Evolutionary conservation across 2,113 vertebrate species (phyloP).

Genomic region (Gavia stellata): DNA sequence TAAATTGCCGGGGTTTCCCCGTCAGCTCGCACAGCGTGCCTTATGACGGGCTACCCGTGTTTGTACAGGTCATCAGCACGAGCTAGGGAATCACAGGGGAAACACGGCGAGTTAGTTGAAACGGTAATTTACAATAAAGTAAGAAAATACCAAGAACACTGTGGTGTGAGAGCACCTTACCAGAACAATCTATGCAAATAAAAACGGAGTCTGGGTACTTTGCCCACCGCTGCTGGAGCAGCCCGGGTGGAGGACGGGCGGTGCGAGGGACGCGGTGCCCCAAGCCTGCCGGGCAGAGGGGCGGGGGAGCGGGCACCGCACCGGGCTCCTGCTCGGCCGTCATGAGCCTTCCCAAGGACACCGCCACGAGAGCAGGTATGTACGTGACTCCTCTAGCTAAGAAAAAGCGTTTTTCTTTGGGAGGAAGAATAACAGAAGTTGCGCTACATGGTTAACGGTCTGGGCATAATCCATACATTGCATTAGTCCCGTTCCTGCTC

Average conservation of each 20-base stretch:
- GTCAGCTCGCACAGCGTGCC: not conserved
- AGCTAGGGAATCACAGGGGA: not conserved
- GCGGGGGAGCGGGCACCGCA: not conserved
- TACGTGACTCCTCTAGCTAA: not conserved
- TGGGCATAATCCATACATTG: not conserved
- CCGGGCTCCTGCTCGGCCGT: not conserved
- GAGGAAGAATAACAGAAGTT: not conserved
- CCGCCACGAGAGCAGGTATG: not conserved
- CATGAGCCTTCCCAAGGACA: not conserved
- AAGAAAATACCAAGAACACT: not conserved
- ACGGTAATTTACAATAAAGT: not conserved
- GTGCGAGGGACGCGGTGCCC: not conserved
- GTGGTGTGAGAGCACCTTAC: not conserved
- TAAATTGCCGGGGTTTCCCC: not conserved
- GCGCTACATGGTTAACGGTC: no score
- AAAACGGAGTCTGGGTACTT: not conserved
- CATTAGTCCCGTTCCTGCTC: not conserved
- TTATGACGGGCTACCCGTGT: no score
- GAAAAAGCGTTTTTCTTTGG: not conserved
- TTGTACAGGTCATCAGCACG: not conserved
- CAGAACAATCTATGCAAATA: not conserved
- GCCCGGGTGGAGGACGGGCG: not conserved
- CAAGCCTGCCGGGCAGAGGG: not conserved
- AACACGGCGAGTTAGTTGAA: not conserved
- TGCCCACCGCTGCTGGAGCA: not conserved